Evolutionary conservation across 2,113 vertebrate species (phyloP).

Genomic region (Pongo pygmaeus): DNA sequence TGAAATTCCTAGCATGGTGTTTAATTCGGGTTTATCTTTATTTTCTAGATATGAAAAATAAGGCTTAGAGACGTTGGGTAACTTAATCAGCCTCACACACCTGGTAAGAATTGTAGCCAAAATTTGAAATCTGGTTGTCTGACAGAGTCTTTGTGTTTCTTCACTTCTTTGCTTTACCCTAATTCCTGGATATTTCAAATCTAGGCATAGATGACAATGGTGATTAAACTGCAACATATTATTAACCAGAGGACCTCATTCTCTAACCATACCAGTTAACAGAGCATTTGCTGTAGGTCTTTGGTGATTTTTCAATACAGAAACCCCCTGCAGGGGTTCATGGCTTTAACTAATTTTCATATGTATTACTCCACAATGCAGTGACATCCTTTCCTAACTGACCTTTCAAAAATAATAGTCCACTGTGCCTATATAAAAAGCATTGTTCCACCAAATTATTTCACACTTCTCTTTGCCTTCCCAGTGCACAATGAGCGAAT

Average conservation of each 20-base stretch:
- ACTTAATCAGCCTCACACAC: background rate
- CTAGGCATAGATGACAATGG: background rate
- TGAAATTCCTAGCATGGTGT: background rate
- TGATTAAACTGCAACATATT: background rate
- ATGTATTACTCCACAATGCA: background rate
- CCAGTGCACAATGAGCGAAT: background rate
- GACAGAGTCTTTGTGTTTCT: background rate
- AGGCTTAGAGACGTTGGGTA: background rate
- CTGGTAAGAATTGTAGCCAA: background rate
- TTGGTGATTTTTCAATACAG: constrained; percentile 6
- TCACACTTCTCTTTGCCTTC: constrained; percentile 24
- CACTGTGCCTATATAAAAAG: constrained; percentile 14
- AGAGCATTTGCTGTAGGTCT: background rate
- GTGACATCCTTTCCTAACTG: constrained; percentile 33
- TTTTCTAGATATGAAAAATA: background rate
- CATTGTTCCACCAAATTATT: constrained; percentile 44
- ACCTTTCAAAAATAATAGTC: constrained; percentile 52
- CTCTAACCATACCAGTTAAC: background rate
- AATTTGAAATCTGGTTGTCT: background rate
- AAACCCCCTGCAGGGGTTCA: background rate
- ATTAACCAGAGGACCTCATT: background rate
- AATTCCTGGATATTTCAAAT: constrained; percentile 3
- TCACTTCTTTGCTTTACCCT: background rate
- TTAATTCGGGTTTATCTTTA: background rate
- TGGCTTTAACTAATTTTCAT: constrained; percentile 54